These are phyloP conservation scores for Petrophora chlorosata DNA, from an alignment of 2,888 invertebrate species.

Conservation along the genomic window DNA sequence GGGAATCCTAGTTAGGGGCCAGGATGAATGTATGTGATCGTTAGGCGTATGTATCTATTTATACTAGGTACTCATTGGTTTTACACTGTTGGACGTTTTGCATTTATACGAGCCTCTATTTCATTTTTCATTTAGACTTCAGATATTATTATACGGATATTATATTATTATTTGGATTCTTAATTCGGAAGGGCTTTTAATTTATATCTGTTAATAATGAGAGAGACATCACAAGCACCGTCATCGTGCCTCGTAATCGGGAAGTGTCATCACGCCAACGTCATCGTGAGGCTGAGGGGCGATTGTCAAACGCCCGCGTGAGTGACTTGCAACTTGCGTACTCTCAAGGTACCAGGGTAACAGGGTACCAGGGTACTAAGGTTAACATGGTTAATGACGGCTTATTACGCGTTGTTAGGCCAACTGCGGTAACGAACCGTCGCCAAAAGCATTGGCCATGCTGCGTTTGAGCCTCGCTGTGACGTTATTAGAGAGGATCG, in stretches of 20 bases:
- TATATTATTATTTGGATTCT: too few relatives aligned
- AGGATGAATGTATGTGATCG: too few relatives aligned
- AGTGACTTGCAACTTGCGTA: conserved; percentile 20
- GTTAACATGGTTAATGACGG: conserved; percentile 80
- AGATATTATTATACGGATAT: too few relatives aligned
- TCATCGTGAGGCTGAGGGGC: not conserved
- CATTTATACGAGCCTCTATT: too few relatives aligned
- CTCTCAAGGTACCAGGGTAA: conserved; percentile 16
- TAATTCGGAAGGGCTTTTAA: too few relatives aligned
- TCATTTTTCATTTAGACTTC: too few relatives aligned
- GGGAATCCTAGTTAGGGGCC: too few relatives aligned
- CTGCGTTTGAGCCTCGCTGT: conserved; percentile 65
- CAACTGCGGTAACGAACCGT: conserved; percentile 79
- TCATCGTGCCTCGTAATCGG: conserved; percentile 41
- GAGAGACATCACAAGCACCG: conserved; percentile 38
- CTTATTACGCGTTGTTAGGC: conserved; percentile 78
- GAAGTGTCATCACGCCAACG: conserved; percentile 36
- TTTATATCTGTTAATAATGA: too few relatives aligned
- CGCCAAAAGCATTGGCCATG: conserved; percentile 74
- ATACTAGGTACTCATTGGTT: too few relatives aligned
- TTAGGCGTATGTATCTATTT: too few relatives aligned
- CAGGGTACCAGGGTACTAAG: conserved; percentile 55
- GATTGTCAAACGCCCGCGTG: conserved; percentile 34
- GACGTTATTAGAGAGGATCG: conserved; percentile 50
- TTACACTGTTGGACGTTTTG: too few relatives aligned